Conservation (phyloP, 2,113 vertebrate genomes). For the Ctenodactylus gundi region DNA sequence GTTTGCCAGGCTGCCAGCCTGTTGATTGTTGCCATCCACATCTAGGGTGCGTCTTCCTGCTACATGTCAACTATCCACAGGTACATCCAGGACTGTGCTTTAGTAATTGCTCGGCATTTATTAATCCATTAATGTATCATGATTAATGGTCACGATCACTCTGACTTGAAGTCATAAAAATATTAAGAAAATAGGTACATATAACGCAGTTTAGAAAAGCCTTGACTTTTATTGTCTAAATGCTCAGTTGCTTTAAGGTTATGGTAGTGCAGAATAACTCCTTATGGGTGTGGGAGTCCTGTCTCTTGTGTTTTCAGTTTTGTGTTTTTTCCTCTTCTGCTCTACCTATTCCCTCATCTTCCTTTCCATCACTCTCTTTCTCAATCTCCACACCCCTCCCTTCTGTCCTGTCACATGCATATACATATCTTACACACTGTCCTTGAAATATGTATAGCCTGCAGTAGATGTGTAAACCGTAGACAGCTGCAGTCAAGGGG, state of each 20-base stretch:
- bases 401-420: too few species aligned
- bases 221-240: slow-evolving; percentile 11
- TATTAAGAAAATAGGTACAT: not conserved
- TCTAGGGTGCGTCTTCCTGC: too few species aligned
- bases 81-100: too few species aligned
- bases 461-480: too few species aligned
- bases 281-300: not conserved
- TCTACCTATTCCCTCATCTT: too few species aligned
- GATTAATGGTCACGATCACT: not conserved
- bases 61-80: too few species aligned
- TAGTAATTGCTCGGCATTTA: too few species aligned
- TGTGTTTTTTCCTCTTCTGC: not conserved
- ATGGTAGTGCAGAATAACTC: not conserved
- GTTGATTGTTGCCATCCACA: too few species aligned
- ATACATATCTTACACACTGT: not conserved
- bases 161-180: not conserved
- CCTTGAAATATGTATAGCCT: not conserved
- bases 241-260: not conserved
- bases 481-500: not conserved
- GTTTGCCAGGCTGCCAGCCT: too few species aligned
- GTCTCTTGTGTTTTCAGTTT: not conserved
- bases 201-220: not conserved
- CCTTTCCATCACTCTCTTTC: too few species aligned
- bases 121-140: too few species aligned
- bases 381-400: not conserved